Evolutionary conservation across 1,140 invertebrate genomes (phyloP), one percentile per base, ranked within the genome.

Genomic region (Watersipora subatra): DNA sequence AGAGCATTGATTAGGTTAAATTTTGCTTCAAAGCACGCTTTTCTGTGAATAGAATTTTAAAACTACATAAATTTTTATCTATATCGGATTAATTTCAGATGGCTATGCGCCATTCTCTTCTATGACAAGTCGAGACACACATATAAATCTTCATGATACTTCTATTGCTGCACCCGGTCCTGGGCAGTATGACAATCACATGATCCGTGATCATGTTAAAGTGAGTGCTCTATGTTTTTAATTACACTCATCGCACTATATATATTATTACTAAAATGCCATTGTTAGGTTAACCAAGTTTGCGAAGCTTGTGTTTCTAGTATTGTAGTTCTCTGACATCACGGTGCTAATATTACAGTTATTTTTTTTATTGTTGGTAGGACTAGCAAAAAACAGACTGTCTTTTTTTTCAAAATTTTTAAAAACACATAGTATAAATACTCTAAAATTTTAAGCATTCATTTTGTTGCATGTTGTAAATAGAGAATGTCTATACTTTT

Each of bases 81-180:
- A n/a, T n/a, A n/a, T n/a, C n/a, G n/a, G n/a, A n/a, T 20, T 66
- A 26, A 56, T 63, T 67, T 27, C 69, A 78, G 78, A 80, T 76
- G 78, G 77, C n/a, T 80, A 80, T 76, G 78, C 78, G n/a, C 78
- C 78, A 26, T 80, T 80, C 68, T 64, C 76, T 62, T 79, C 78
- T 12, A 77, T 80, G 76, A 75, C 77, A 17, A 74, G 76, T 64
- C 58, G 78, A 55, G 77, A 79, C 34, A 76, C 76, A 22, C 77
- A 75, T 62, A 67, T 76, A 3, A 74, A 73, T 61, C 68, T 75
- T 19, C 73, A 66, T 70, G 78, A 80, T 65, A 74, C 73, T 55
- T 72, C 75, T 20, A 72, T 79, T 24, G 78, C 76, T 27, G 76
- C 77, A n/a, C 78, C 78, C 22, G 78, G 78, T 20, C 78, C 78